These are phyloP conservation scores for Camelus bactrianus DNA, from an alignment of 2,113 vertebrate species.

Conservation along the genomic window DNA sequence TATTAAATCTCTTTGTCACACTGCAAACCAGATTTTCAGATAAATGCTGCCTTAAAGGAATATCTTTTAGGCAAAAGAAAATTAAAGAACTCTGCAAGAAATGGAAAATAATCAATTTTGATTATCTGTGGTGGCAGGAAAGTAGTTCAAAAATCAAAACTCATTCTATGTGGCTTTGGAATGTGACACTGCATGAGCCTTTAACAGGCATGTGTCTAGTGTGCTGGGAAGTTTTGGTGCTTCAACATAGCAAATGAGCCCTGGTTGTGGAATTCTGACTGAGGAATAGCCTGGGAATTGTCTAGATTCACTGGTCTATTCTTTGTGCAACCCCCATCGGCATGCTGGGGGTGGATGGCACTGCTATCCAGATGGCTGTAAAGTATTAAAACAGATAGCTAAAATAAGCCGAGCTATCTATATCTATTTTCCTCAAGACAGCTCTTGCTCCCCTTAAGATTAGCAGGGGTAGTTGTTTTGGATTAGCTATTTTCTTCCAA, in stretches of 20 bases:
- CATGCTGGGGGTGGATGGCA: neutral
- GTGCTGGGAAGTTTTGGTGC: slow-evolving; percentile 16
- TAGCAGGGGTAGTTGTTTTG: neutral
- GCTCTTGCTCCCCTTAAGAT: neutral
- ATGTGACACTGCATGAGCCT: slow-evolving; percentile 16
- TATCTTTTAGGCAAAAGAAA: slow-evolving; percentile 59
- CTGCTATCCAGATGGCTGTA: neutral
- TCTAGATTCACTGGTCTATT: neutral
- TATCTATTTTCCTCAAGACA: neutral
- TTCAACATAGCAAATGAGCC: neutral
- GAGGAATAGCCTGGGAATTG: neutral
- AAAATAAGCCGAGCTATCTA: neutral
- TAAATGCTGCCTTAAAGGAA: slow-evolving; percentile 49
- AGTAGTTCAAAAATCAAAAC: slow-evolving; percentile 1
- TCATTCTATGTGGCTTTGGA: slow-evolving; percentile 24
- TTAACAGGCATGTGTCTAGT: neutral
- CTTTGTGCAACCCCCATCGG: neutral
- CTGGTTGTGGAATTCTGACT: neutral
- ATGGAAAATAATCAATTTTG: slow-evolving; percentile 46
- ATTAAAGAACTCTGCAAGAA: slow-evolving; percentile 49
- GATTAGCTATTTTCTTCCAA: slow-evolving; percentile 50
- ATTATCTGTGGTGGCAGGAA: slow-evolving; percentile 29
- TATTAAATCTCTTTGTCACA: slow-evolving; percentile 41
- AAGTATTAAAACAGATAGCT: neutral
- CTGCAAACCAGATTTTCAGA: slow-evolving; percentile 17